Base-by-base conservation (phyloP, 23 tunicate genomes). In the Trididemnum clinides region DNA sequence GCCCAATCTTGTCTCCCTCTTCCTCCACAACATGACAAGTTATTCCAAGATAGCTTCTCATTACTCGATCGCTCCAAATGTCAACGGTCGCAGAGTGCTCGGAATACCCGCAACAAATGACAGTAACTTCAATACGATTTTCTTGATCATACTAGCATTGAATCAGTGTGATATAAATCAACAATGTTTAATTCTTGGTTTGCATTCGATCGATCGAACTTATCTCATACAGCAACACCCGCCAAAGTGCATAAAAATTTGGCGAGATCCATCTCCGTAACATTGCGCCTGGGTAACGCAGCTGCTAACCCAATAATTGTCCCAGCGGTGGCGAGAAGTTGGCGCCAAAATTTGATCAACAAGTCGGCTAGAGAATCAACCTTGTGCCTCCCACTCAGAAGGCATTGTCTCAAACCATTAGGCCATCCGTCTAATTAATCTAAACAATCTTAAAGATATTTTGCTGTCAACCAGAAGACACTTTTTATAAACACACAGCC, bases 61-160 rank as follows among this genome's bases (percentile, higher is more conserved):
- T 70, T 30, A 10, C 22, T 70, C 77, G 77, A 31, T 70, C 77
- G 27, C 69, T 62, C 69, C 69, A 62, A 15, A 62, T 62, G 69
- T 62, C 69, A 15, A 62, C 27, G 23, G 69, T 62, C 18, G 21
- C 69, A 62, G 27, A 62, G 27, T 21, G 23, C 27, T 6, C 27
- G 21, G 69, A 21, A 62, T 62, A 15, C 69, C 69, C 21, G 69
- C 69, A 62, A 21, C 27, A 62, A 62, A 62, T 15, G 12, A 44
- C 10, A 10, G 15, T 44, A 44, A 44, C 54, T 44, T 44, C 54
- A 44, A 44, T 44, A 44, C 54, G 15, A 44, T 44, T 44, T 44
- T 44, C 15, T 44, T 44, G 54, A 15, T 44, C 54, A 44, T 44
- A 44, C 54, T 44, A 44, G 54, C 54, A 44, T 44, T 44, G 54